Conservation (phyloP, 2,113 vertebrate species). For the Coreoperca whiteheadi region DNA sequence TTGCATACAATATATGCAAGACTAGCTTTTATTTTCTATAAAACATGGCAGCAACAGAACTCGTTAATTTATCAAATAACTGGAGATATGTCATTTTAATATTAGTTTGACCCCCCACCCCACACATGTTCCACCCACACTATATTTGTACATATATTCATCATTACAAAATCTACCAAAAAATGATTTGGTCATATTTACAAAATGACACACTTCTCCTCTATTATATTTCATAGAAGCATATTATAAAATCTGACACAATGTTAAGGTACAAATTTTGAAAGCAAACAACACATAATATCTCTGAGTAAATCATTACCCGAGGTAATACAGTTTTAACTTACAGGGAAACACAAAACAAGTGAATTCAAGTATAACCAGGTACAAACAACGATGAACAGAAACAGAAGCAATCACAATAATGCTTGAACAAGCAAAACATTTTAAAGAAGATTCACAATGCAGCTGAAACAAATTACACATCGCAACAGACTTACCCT, state of each 20-base stretch:
- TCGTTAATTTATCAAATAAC: not conserved
- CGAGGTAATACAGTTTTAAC: constrained; percentile 3
- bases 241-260: constrained; percentile 1
- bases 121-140: no score
- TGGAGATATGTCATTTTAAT: constrained; percentile 24
- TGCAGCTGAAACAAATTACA: constrained; percentile 10
- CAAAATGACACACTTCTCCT: constrained; percentile 16
- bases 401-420: not conserved
- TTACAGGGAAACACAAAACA: constrained; percentile 22
- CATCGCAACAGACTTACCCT: not conserved
- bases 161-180: constrained; percentile 41
- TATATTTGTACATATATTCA: not conserved
- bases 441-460: no score
- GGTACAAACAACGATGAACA: constrained; percentile 19
- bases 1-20: constrained; percentile 25
- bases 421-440: not conserved
- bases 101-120: not conserved
- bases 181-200: constrained; percentile 13
- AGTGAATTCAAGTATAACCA: constrained; percentile 65
- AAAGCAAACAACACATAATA: not conserved
- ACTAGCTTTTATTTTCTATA: not conserved
- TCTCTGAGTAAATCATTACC: not conserved
- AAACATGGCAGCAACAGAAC: constrained; percentile 14
- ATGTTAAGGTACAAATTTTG: not conserved
- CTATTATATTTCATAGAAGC: constrained; percentile 3